These are phyloP conservation scores for Spilarctia lutea DNA, from an alignment of 2,888 invertebrate genomes.

Conservation along the genomic window DNA sequence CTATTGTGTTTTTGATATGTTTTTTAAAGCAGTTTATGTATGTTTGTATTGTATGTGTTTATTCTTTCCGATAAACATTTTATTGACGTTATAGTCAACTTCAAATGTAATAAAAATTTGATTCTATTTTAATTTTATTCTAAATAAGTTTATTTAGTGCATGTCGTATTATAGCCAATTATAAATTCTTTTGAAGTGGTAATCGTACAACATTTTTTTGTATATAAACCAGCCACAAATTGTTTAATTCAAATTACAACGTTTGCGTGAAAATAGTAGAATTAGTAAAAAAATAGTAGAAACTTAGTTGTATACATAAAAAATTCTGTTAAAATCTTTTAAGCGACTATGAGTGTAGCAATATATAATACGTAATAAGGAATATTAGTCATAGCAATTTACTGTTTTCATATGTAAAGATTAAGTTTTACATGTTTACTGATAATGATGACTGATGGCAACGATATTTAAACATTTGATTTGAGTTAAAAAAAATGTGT, in stretches of 20 bases:
- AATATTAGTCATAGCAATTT: background rate
- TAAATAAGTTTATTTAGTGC: no score
- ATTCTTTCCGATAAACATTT: background rate
- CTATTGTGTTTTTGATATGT: background rate
- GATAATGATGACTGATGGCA: background rate
- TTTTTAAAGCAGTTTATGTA: background rate
- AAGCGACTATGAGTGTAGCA: background rate
- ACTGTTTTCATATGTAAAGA: background rate
- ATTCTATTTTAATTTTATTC: no score
- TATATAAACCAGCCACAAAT: no score
- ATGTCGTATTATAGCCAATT: no score
- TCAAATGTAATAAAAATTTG: no score
- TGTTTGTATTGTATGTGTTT: background rate
- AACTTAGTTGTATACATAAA: background rate
- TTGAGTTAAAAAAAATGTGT: background rate
- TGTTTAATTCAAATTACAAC: no score
- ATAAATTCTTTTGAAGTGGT: no score
- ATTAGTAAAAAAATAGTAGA: background rate
- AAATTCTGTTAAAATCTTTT: background rate
- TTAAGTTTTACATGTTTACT: background rate
- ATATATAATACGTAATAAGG: background rate
- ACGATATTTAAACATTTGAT: background rate
- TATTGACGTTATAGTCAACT: no score
- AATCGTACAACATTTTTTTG: no score
- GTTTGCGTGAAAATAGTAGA: no score